Conservation (phyloP, 2,797 vertebrate species). For the Ara ararauna region DNA sequence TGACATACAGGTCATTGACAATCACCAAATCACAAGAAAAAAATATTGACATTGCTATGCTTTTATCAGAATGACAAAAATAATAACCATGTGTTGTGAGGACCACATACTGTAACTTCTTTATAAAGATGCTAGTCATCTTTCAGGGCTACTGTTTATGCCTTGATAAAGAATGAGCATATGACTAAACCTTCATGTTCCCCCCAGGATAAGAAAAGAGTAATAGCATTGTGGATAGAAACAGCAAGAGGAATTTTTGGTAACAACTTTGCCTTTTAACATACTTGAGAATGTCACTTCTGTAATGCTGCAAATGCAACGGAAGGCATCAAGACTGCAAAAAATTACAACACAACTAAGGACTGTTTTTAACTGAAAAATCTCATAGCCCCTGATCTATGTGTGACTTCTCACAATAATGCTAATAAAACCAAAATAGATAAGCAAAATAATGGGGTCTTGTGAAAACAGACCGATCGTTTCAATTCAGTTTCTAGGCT, state of each 20-base stretch:
- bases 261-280: slow-evolving; percentile 8
- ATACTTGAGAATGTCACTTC: not conserved
- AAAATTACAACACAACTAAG: not conserved
- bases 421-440: not conserved
- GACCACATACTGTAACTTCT: slow-evolving; percentile 35
- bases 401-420: not conserved
- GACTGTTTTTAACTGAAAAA: not conserved
- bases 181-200: slow-evolving; percentile 9
- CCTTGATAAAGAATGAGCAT: slow-evolving; percentile 30
- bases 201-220: slow-evolving; percentile 32
- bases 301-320: not conserved
- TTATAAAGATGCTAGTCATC: slow-evolving; percentile 39
- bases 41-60: slow-evolving; percentile 1
- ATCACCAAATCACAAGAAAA: slow-evolving; percentile 42
- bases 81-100: slow-evolving; percentile 38
- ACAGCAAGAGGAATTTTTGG: slow-evolving; percentile 23
- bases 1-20: slow-evolving; percentile 62
- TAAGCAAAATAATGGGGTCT: not conserved
- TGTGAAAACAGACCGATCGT: not conserved
- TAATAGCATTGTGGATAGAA: not conserved
- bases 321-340: not conserved
- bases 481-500: not conserved
- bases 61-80: slow-evolving; percentile 62
- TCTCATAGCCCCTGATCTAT: not conserved
- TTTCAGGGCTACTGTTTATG: slow-evolving; percentile 39